A percentile compares a stretch with the other conserved stretches of the same genome.
These are phyloP conservation scores for Drosophila pseudotalamancana DNA, from an alignment of 2,888 invertebrate genomes.

Conservation along the genomic window DNA sequence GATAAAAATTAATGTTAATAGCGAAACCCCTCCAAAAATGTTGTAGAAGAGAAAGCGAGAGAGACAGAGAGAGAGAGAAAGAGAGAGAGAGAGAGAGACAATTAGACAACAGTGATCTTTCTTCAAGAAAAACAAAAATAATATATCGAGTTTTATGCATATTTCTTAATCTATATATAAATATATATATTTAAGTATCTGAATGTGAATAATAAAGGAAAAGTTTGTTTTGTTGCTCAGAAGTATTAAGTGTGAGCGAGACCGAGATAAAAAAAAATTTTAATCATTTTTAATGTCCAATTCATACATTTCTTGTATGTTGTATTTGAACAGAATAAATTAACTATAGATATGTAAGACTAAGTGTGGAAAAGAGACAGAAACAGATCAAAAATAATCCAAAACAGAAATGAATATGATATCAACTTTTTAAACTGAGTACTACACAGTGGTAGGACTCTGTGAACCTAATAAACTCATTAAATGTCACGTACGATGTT, in stretches of 20 bases:
- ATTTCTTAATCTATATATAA: not conserved
- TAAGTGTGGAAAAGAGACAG: not conserved
- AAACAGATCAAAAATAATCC: too few species aligned
- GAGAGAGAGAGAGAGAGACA: conserved; percentile 3
- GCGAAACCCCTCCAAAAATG: not conserved
- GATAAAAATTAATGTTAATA: not conserved
- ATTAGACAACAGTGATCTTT: conserved; percentile 35
- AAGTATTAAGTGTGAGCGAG: too few species aligned
- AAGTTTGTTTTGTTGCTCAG: not conserved
- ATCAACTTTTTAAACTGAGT: too few species aligned
- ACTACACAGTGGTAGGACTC: not conserved
- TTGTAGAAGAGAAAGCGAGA: not conserved
- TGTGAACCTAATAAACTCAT: conserved; percentile 3
- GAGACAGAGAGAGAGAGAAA: not conserved
- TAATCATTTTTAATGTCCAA: not conserved
- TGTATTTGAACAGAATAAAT: not conserved
- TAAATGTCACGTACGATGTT: not conserved
- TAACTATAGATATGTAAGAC: not conserved
- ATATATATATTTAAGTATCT: not conserved
- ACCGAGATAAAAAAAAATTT: not conserved
- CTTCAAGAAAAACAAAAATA: conserved; percentile 34
- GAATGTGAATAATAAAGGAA: not conserved
- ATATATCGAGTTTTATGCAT: conserved; percentile 2
- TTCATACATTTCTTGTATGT: too few species aligned
- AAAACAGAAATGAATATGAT: too few species aligned